Conservation (phyloP, 2,888 invertebrate genomes). For the Dryocosmus kuriphilus region DNA sequence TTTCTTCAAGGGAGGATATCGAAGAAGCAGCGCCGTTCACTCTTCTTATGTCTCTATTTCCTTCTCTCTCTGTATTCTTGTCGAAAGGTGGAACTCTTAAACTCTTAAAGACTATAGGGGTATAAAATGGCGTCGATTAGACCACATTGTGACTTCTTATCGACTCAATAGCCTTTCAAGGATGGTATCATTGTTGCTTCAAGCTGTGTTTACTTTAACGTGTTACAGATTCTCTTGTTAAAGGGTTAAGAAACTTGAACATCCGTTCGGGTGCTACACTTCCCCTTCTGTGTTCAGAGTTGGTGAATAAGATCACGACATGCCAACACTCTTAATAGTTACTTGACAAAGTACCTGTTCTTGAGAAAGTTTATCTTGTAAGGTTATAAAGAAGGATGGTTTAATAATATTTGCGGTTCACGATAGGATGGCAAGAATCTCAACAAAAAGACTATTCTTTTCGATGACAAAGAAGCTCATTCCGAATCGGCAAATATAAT, state of each 20-base stretch:
- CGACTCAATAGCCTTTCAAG: not conserved
- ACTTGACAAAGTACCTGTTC: not conserved
- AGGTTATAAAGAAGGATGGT: not conserved
- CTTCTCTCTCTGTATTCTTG: not conserved
- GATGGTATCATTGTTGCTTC: not conserved
- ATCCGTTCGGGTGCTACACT: not conserved
- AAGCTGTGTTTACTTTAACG: conserved; percentile 2
- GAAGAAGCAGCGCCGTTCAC: conserved; percentile 49
- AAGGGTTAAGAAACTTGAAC: not conserved
- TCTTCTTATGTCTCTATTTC: not conserved
- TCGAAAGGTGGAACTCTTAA: not conserved
- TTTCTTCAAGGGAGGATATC: conserved; percentile 64
- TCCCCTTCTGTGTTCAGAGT: not conserved
- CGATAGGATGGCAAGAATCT: not conserved
- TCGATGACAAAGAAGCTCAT: no score
- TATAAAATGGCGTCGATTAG: not conserved
- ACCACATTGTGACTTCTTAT: not conserved
- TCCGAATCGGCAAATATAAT: no score
- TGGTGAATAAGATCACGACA: not conserved
- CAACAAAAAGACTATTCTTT: no score
- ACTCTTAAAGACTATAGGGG: not conserved
- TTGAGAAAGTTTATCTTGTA: conserved; percentile 1
- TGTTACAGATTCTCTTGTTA: not conserved
- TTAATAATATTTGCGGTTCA: not conserved
- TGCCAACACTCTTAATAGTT: not conserved